These are phyloP conservation scores for Hydrozoanthus gracilis DNA, from an alignment of 92 coral and sea anemone species.

Conservation along the genomic window DNA sequence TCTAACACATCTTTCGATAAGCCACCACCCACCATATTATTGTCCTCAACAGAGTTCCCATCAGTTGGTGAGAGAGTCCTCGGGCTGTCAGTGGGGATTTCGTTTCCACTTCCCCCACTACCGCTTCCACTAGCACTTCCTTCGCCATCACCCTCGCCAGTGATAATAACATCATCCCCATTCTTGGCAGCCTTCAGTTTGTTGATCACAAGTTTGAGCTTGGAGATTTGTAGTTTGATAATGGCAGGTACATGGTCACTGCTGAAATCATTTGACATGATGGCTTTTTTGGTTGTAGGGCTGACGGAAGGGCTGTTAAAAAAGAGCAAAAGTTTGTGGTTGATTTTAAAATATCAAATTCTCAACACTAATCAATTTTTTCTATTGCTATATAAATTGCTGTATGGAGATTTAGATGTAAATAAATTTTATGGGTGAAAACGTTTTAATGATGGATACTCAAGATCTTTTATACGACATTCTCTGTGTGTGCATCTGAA, in stretches of 20 bases:
- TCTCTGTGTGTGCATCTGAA: too few relatives aligned
- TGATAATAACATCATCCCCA: constrained; percentile 70
- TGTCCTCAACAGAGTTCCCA: constrained; percentile 43
- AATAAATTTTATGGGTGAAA: too few relatives aligned
- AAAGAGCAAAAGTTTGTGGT: not conserved
- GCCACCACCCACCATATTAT: constrained; percentile 50
- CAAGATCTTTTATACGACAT: too few relatives aligned
- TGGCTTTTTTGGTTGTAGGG: not conserved
- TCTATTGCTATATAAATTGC: too few relatives aligned
- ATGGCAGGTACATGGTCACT: constrained; percentile 38
- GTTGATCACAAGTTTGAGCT: constrained; percentile 56
- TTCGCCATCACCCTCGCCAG: constrained; percentile 42
- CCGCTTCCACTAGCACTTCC: constrained; percentile 82
- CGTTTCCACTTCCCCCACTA: constrained; percentile 64
- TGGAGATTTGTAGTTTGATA: constrained; percentile 53
- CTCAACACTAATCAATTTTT: not conserved
- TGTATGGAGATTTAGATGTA: too few relatives aligned
- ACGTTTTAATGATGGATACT: too few relatives aligned
- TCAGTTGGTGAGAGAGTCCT: constrained; percentile 46
- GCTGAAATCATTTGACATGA: constrained; percentile 47
- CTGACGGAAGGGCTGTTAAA: constrained; percentile 1
- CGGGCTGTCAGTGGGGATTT: constrained; percentile 37
- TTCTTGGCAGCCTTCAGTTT: constrained; percentile 70
- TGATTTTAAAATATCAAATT: not conserved
- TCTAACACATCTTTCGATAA: constrained; percentile 6